Evolutionary conservation across 2,888 invertebrate genomes (phyloP).

Genomic region (Pollenia angustigena): DNA sequence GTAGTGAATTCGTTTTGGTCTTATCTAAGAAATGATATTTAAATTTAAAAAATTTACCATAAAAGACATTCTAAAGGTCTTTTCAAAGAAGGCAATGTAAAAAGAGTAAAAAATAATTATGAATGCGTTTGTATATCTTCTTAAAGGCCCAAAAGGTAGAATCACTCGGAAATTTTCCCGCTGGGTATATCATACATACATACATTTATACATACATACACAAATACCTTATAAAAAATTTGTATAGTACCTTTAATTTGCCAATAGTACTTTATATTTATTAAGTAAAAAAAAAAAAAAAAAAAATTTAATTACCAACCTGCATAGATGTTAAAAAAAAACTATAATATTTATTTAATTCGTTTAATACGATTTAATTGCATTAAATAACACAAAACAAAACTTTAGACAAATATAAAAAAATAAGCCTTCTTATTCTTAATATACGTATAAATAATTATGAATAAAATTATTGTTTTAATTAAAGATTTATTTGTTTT

Average conservation of each 20-base stretch:
- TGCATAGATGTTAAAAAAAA: neutral
- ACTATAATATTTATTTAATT: constrained; percentile 9
- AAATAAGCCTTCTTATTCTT: neutral
- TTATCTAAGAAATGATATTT: no score
- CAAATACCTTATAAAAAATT: neutral
- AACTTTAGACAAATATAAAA: constrained; percentile 15
- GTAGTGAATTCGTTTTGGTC: no score
- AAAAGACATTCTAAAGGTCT: no score
- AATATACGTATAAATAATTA: neutral
- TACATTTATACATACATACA: neutral
- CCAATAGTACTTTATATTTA: constrained; percentile 50
- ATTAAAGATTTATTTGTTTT: neutral
- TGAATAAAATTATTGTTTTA: neutral
- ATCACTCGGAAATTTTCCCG: no score
- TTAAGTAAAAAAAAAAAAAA: constrained; percentile 1
- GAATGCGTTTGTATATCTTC: no score
- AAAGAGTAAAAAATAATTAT: no score
- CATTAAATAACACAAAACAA: neutral
- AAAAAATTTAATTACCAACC: neutral
- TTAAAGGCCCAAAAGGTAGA: no score
- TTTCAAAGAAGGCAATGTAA: no score
- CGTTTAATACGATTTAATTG: constrained; percentile 7
- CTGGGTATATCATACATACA: neutral
- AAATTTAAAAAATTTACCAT: no score
- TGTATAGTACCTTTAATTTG: constrained; percentile 56